A percentile compares a stretch with the other conserved stretches of the same genome.
phyloP scores from a whole-genome alignment of 2,888 invertebrate species.

The Synanthedon tipuliformis region DNA sequence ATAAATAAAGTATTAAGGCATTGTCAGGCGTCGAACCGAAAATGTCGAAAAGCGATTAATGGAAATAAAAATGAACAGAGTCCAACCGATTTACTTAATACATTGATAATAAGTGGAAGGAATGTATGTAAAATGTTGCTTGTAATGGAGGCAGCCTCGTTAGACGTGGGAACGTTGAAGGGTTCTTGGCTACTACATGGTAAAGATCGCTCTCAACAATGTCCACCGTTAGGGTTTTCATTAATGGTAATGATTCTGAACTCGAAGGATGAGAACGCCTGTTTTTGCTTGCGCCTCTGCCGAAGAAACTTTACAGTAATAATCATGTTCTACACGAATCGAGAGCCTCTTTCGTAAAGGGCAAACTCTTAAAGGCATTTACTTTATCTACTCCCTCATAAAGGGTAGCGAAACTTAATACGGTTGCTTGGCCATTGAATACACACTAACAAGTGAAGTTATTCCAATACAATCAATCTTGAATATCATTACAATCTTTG shows the following conservation, averaged over 20 bases:
- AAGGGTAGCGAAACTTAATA: no score
- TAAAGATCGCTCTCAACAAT: slow-evolving; percentile 48
- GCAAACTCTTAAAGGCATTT: not conserved
- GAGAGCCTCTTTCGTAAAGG: slow-evolving; percentile 3
- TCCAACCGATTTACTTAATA: slow-evolving; percentile 62
- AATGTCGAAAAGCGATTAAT: slow-evolving; percentile 60
- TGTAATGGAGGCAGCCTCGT: slow-evolving; percentile 64
- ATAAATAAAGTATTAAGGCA: slow-evolving; percentile 60
- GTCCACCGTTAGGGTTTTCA: slow-evolving; percentile 60
- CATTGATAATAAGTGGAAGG: slow-evolving; percentile 60
- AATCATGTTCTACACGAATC: slow-evolving; percentile 34
- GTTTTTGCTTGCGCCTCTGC: slow-evolving; percentile 39
- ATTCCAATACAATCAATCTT: no score
- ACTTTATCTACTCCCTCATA: no score
- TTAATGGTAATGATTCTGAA: slow-evolving; percentile 59
- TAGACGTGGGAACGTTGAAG: slow-evolving; percentile 59
- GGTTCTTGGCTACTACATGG: slow-evolving; percentile 40
- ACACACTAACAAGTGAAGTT: no score
- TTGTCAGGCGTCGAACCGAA: slow-evolving; percentile 45
- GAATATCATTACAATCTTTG: not conserved
- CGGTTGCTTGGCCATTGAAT: no score
- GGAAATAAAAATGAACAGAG: slow-evolving; percentile 58
- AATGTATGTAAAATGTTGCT: slow-evolving; percentile 59
- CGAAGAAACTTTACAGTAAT: slow-evolving; percentile 38
- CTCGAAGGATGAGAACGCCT: slow-evolving; percentile 45